Base-by-base conservation (phyloP, 2,888 invertebrate genomes). In the Plemyria rubiginata region DNA sequence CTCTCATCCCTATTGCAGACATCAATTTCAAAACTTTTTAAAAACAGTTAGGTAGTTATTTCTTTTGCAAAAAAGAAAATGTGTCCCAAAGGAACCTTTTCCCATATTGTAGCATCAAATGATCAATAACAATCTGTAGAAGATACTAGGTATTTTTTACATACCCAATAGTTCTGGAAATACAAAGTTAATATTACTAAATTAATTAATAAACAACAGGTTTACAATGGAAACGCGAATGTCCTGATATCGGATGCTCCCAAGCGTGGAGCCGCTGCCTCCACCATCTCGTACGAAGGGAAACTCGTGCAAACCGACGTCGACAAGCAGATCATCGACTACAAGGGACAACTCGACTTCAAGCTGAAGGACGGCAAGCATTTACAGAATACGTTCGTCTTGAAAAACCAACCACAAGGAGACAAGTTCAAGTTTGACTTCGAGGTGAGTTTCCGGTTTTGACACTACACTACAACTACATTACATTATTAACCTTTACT, bases 311-410 rank as follows among this genome's bases (percentile, higher is more conserved):
- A 90, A 75, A 79, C 80, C 48, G 81, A 90, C 77, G 57, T 79
- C 0, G 85, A 88, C 0, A 85, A 86, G 57, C 62, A 76, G 0
- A 60, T 68, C n/a, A 62, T 86, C 22, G 82, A 90, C 59, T 80
- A 87, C 48, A 87, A 92, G 43, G 88, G 86, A 0, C 83, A 86
- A 29, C 8, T 91, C 0, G 84, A 86, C 43, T 46, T 93, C 15
- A 79, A 81, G 22, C 78, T 92, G 9, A 85, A 83, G 63, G 82
- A 84, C n/a, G 89, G 90, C 38, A 86, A 85, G 68, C 71, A 86
- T 0, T 70, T 90, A 22, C 72, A 83, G 36, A 86, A 88, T 65
- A 73, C 78, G 0, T 83, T 87, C 73, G 54, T 61, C 0, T 16
- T 86, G 8, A 92, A 88, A 73, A 82, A 87, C 67, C 69, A 67